A percentile compares a stretch with the other conserved stretches of the same genome.
phyloP scores from a whole-genome alignment of 1,140 invertebrate genomes.

The Wiebesia pumilae region DNA sequence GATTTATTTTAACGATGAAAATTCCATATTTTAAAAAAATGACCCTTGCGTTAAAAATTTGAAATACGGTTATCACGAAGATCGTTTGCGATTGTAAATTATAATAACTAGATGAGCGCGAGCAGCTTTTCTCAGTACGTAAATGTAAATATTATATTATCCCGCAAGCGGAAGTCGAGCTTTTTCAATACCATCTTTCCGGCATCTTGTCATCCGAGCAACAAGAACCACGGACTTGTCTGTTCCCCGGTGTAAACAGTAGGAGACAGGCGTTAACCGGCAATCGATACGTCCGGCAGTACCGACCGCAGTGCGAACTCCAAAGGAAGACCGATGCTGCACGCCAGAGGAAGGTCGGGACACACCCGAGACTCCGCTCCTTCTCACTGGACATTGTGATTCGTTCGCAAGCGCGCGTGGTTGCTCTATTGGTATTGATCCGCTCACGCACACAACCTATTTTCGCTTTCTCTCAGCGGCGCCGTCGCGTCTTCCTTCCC shows the following conservation, averaged over 20 bases:
- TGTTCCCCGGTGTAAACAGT: neutral
- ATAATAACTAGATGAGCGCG: too few relatives aligned
- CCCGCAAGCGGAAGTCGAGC: too few relatives aligned
- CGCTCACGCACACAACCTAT: neutral
- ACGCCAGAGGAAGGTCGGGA: neutral
- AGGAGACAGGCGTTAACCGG: neutral
- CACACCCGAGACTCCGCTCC: neutral
- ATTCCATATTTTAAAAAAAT: too few relatives aligned
- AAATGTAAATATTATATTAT: too few relatives aligned
- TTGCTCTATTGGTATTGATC: constrained; percentile 64
- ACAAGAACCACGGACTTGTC: neutral
- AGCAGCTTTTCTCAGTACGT: too few relatives aligned
- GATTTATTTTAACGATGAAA: too few relatives aligned
- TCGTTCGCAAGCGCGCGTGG: neutral
- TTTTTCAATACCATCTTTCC: too few relatives aligned
- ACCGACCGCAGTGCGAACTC: neutral
- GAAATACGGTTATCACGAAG: too few relatives aligned
- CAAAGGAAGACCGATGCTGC: neutral
- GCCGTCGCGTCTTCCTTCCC: neutral
- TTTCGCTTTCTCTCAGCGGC: constrained; percentile 13
- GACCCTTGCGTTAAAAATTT: too few relatives aligned
- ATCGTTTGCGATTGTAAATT: too few relatives aligned
- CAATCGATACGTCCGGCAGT: neutral
- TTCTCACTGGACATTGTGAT: neutral
- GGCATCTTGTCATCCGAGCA: too few relatives aligned